These are phyloP conservation scores for Agrotis exclamationis DNA, from an alignment of 2,888 invertebrate species.

Conservation along the genomic window DNA sequence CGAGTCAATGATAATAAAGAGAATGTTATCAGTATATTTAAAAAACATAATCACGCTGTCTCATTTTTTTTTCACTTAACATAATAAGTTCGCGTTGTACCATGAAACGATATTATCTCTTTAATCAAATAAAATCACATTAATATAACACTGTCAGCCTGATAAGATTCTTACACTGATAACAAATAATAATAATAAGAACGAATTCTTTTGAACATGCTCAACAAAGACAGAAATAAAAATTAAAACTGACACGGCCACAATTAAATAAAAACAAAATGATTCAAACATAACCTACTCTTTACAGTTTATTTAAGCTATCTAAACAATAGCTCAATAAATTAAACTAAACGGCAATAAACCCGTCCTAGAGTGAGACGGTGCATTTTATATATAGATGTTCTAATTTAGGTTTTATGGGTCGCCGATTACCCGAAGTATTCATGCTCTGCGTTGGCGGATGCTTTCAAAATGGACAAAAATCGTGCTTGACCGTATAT, in stretches of 20 bases:
- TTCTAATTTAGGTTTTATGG: conserved; percentile 69
- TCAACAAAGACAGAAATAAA: conserved; percentile 9
- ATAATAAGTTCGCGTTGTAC: conserved; percentile 6
- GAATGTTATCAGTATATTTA: neutral
- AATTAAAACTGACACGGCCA: conserved; percentile 35
- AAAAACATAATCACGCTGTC: neutral
- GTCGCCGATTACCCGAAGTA: conserved; percentile 66
- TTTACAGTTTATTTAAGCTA: conserved; percentile 45
- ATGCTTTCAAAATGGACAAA: conserved; percentile 51
- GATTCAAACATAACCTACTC: conserved; percentile 14
- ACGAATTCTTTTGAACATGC: neutral
- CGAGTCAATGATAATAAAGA: neutral
- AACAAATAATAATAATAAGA: conserved; percentile 16
- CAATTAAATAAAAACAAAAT: conserved; percentile 32
- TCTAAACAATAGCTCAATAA: conserved; percentile 63
- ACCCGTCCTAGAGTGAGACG: conserved; percentile 60
- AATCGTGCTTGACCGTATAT: conserved; percentile 6
- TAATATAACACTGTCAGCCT: conserved; percentile 12
- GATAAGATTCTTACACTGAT: conserved; percentile 25
- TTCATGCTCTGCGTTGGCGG: conserved; percentile 56
- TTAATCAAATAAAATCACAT: conserved; percentile 39
- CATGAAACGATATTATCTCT: conserved; percentile 16
- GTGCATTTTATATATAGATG: conserved; percentile 70
- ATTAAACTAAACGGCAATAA: conserved; percentile 63
- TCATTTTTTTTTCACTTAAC: conserved; percentile 5